Evolutionary conservation across 2,113 vertebrate genomes (phyloP).

Genomic region (Xenopus tropicalis): DNA sequence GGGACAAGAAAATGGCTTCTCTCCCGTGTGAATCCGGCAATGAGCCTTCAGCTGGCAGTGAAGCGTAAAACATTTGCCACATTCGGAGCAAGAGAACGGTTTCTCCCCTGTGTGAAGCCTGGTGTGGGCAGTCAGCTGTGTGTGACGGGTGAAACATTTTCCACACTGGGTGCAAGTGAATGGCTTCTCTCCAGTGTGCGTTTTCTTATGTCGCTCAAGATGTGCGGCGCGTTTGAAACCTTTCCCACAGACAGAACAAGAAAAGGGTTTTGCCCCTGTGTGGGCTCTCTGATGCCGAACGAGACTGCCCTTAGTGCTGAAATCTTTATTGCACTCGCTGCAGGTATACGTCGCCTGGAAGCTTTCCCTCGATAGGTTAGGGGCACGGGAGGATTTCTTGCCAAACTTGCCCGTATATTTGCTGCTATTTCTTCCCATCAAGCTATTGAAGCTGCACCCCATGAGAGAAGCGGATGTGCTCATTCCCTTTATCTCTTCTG

Average conservation of each 20-base stretch:
- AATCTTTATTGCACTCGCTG: not conserved
- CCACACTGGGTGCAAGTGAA: too few species aligned
- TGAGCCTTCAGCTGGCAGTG: not conserved
- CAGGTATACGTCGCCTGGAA: not conserved
- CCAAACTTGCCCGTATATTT: too few species aligned
- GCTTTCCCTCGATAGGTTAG: not conserved
- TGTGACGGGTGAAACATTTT: not conserved
- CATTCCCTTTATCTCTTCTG: not conserved
- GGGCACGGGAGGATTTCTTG: not conserved
- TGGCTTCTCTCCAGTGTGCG: not conserved
- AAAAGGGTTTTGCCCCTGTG: conserved; percentile 38
- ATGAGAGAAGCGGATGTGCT: not conserved
- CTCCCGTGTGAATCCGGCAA: not conserved
- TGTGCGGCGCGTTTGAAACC: conserved; percentile 46
- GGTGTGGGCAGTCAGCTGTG: not conserved
- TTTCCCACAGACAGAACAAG: conserved; percentile 47
- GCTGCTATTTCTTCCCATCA: too few species aligned
- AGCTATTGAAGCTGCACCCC: not conserved
- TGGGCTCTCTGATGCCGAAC: conserved; percentile 11
- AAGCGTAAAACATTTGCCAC: not conserved
- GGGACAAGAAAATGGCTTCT: not conserved
- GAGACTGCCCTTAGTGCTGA: not conserved
- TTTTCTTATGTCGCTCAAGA: not conserved
- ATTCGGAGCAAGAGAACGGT: not conserved
- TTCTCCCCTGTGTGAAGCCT: not conserved